phyloP scores from a whole-genome alignment of 2,113 vertebrate species.

The Caranx ignobilis region DNA sequence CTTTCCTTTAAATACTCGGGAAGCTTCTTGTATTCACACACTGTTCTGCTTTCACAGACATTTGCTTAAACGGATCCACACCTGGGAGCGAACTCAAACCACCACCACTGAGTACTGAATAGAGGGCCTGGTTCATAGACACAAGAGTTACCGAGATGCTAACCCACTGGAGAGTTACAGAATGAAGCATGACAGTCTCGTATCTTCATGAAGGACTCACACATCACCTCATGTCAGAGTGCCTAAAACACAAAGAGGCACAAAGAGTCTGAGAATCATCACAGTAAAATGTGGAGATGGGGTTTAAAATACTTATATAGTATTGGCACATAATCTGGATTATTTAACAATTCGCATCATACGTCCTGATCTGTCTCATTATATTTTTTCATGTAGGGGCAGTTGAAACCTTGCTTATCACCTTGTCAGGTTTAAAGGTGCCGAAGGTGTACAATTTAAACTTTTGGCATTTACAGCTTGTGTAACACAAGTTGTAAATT shows the following conservation, averaged over 20 bases:
- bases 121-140: slow-evolving; percentile 11
- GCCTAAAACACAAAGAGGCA: slow-evolving; percentile 52
- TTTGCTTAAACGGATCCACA: slow-evolving; percentile 33
- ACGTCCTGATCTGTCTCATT: background rate
- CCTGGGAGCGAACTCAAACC: slow-evolving; percentile 3
- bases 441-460: background rate
- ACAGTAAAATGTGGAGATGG: background rate
- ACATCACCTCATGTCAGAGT: slow-evolving; percentile 35
- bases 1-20: background rate
- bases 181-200: background rate
- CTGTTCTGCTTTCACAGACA: slow-evolving; percentile 14
- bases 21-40: slow-evolving; percentile 4
- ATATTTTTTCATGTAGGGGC: background rate
- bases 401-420: background rate
- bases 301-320: no score
- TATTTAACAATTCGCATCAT: background rate
- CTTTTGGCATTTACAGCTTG: background rate
- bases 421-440: background rate
- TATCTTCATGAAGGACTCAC: slow-evolving; percentile 7
- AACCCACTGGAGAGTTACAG: slow-evolving; percentile 6
- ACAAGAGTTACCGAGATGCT: slow-evolving; percentile 27
- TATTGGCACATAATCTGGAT: background rate
- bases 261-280: background rate
- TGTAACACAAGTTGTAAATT: no score
- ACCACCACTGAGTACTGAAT: background rate